Evolutionary conservation across 1,140 invertebrate species (phyloP), one percentile per base, ranked within the genome.

Genomic region (Neuroterus valhalla): DNA sequence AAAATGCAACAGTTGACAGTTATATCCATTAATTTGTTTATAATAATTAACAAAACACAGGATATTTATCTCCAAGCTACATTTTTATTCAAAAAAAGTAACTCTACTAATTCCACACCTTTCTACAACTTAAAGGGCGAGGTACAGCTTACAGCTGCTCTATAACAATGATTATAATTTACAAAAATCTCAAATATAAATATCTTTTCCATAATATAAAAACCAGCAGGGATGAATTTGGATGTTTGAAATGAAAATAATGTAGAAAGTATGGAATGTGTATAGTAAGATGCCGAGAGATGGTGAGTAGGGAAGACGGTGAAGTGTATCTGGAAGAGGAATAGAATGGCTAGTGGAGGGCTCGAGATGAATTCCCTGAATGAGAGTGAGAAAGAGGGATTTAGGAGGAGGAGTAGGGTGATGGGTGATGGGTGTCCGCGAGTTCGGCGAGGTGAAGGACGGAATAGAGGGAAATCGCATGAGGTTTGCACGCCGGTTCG

Each of bases 401-500:
- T 42, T 66, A 62, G 68, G 62, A 72, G 62, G 70, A 46, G 52
- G 43, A 70, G 70, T 68, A 52, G 73, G 71, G 38, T 43, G 66
- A 66, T 72, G 76, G 75, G 78, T 79, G 80, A 80, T 72, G 77
- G 75, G 79, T 80, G 80, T 78, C 71, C 67, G 70, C 42, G 23
- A 43, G 71, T 52, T 68, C 75, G 72, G 74, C 75, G 76, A 77
- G 79, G 76, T 38, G 31, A 38, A 38, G 31, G 31, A 38, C 31
- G 77, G 72, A 74, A 79, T 52, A 15, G 66, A 48, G 68, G 70
- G 71, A 70, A 72, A 62, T 77, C 78, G 82, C 84, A 86, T 86
- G 84, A 87, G 81, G 84, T 87, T 86, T 84, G 79, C 80, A 83
- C 81, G 85, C 82, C 78, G 85, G 79, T 74, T 67, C 81, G 80